A percentile compares a stretch with the other conserved stretches of the same genome.
Evolutionary conservation across 2,113 vertebrate genomes (phyloP).

Genomic region (Ictalurus furcatus): DNA sequence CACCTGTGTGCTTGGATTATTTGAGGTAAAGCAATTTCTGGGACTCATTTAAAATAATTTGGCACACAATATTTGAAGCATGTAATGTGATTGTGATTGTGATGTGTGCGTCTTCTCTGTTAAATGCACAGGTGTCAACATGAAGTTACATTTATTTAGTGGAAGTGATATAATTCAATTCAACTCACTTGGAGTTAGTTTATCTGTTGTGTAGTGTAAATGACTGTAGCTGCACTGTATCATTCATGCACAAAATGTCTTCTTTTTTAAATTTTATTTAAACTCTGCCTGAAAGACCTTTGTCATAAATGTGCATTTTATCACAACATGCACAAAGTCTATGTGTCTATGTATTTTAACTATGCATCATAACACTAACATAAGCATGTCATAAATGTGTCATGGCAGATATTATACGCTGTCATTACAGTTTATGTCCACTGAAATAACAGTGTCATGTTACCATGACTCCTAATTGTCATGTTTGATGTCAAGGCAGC

Average conservation of each 20-base stretch:
- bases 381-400: no score
- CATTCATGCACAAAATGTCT: background rate
- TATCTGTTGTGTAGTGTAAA: background rate
- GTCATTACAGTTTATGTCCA: background rate
- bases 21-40: background rate
- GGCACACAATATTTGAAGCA: background rate
- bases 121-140: background rate
- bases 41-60: constrained; percentile 21
- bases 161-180: background rate
- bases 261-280: background rate
- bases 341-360: background rate
- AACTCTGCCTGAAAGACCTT: background rate
- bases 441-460: no score
- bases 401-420: no score
- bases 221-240: background rate
- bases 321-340: background rate
- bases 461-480: no score
- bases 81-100: background rate
- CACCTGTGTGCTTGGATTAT: background rate
- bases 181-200: background rate
- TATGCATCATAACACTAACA: background rate
- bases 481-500: background rate
- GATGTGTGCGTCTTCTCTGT: background rate
- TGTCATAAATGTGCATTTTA: background rate
- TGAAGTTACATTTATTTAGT: background rate